Evolutionary conservation across 2,113 vertebrate genomes (phyloP), one percentile per base, ranked within the genome.

Genomic region (Laticauda laticaudata): DNA sequence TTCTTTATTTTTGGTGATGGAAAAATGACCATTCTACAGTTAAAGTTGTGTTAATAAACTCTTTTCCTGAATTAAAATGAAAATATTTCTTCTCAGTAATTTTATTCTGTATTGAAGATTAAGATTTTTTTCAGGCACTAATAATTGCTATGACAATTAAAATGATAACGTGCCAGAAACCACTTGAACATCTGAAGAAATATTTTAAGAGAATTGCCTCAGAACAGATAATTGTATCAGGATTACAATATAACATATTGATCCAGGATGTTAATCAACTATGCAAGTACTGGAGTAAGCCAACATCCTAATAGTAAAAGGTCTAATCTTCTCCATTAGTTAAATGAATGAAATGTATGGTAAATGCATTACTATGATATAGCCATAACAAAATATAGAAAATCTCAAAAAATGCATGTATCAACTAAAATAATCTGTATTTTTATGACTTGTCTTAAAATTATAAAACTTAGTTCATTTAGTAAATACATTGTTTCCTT

Each of bases 381-480:
- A 91, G 15, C 43, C 15, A 86, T 86, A 26, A 85, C 81, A 34
- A 91, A 86, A 91, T 24, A 7, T 43, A 56, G 12, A 24, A 26
- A 57, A 57, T 86, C 90, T 91, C 3, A 56, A 39, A 91, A 91
- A 86, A 86, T 91, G 86, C 51, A 86, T 26, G 48, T 57, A 56
- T 26, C n/a, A 86, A 86, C 26, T 86, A 81, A 86, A 57, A 86
- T 59, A 48, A 26, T 91, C 51, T 85, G 43, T 85, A 56, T 43
- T 57, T 57, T 43, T 75, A 85, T 61, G 14, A 86, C 26, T 20
- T 86, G 15, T 86, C 23, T 81, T 86, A 24, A 86, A 56, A 91
- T 57, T 91, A 85, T 81, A 81, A 81, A 81, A 39, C 34, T 75
- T 75, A 81, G 6, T 81, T 81, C 7, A 43, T 81, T 81, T 81